phyloP scores from a whole-genome alignment of 2,113 vertebrate genomes.

The Cisticola juncidis region DNA sequence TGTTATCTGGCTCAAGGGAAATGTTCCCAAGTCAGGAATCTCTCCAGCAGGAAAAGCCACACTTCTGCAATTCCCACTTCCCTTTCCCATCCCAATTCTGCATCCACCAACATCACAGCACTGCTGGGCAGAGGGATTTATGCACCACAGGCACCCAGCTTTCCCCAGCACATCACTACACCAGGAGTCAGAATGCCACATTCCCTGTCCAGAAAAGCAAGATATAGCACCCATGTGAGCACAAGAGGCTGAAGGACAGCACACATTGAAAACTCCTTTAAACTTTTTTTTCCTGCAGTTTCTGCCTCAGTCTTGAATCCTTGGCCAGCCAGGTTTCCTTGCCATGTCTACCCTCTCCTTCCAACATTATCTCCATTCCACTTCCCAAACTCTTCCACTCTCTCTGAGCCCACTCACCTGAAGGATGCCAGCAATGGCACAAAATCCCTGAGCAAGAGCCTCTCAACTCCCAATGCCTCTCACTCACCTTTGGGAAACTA shows the following conservation, averaged over 20 bases:
- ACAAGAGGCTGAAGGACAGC: not conserved
- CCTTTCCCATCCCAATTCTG: not conserved
- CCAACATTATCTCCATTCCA: not conserved
- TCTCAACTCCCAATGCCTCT: not conserved
- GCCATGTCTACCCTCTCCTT: not conserved
- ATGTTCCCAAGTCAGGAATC: not conserved
- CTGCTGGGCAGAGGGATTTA: not conserved
- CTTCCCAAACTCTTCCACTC: not conserved
- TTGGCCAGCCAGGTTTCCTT: not conserved
- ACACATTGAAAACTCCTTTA: not conserved
- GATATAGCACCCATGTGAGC: accelerated
- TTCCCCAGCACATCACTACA: not conserved
- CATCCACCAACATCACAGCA: not conserved
- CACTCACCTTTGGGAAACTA: not conserved
- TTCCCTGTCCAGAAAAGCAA: not conserved
- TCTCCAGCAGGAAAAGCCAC: not conserved
- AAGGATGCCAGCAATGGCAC: accelerated
- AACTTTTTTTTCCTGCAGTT: not conserved
- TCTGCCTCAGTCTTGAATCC: not conserved
- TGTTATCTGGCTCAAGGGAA: not conserved
- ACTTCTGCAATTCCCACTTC: not conserved
- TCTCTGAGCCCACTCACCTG: not conserved
- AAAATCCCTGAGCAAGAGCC: not conserved
- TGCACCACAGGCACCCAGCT: not conserved
- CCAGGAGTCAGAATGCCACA: not conserved